Base-by-base conservation (phyloP, 2,888 invertebrate genomes). In the Octonoba sinensis region DNA sequence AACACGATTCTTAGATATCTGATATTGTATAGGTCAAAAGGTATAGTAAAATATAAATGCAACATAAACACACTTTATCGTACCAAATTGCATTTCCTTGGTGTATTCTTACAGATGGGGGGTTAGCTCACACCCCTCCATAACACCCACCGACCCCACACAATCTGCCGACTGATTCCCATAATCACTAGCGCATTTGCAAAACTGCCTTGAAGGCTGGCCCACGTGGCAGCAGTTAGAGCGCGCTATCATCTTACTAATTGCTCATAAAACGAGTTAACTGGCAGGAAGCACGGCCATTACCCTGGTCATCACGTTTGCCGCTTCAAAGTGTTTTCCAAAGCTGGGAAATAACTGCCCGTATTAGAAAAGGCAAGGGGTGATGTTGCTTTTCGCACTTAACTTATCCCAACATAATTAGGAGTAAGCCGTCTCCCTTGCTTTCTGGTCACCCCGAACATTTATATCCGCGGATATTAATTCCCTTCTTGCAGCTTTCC, bases 251-350 rank as follows among this genome's bases (percentile, higher is more conserved):
- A 57, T 57, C 70, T 70, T 70, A 57, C 70, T 70, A 70, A 70
- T 70, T 70, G 70, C 70, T 57, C 70, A 57, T 70, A 57, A 70
- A 70, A 46, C 70, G 70, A 57, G 70, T 70, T 70, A 70, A 70
- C 57, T 59, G 22, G n/a, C 70, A 56, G 70, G 70, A 70, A 70
- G 70, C 22, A 64, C 15, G 18, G 57, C 70, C 57, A 70, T 70
- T 70, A 70, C 20, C 70, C 59, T 8, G 46, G 65, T 64, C 64
- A 64, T 64, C 64, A 64, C 36, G 62, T 62, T 27, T 36, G 46
- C 36, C 18, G 15, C 18, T 36, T 46, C 64, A 27, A 64, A 64
- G 18, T 57, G 27, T 22, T 57, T 20, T n/a, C 46, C 57, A 36
- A 36, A 57, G 20, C 36, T 20, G 59, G 70, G 70, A 70, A 57